Evolutionary conservation across 2,113 vertebrate genomes (phyloP), one percentile per base, ranked within the genome.

Genomic region (Calidris pygmaea): DNA sequence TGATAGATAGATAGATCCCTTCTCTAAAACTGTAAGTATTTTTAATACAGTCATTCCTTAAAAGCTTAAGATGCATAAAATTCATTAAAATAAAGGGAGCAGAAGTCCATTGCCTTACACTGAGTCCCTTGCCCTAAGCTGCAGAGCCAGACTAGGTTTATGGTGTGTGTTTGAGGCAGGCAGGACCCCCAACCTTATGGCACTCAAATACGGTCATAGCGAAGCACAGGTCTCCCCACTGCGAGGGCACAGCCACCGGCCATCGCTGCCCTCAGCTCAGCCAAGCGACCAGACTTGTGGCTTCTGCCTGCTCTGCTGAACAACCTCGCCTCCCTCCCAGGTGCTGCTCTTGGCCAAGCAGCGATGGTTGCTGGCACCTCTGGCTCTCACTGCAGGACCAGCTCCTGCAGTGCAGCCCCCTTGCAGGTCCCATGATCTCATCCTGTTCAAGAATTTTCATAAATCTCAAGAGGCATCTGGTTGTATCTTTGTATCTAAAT

Each of bases 271-370:
- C 50, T 55, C 13, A 32, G 24, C 30, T 60, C 21, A 78, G 41
- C 22, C 24, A 62, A 20, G n/a, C 1, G 1, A 9, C 66, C 27
- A 10, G 15, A 41, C 4, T 0, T 10, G 10, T 50, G 73, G 16
- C 43, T 80, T 84, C 43, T 84, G 19, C 48, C 48, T 30, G 39
- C 43, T 32, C 10, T 22, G 30, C 50, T 71, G 74, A 77, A 37
- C 7, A 56, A 20, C 26, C 26, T 77, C 68, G 34, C 9, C 23
- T 81, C 18, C 24, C 10, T 1, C 24, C n/a, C 19, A 2, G 18
- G 35, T 2, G 1, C 81, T 89, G 73, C 43, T 81, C n/a, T 48
- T 7, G 8, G 37, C 22, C 45, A 0, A 60, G n/a, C 4, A 37
- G 53, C 0, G 0, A 52, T 17, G 29, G 17, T 11, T 55, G 24